Percentiles rank a stretch among this genome's conserved stretches.
Conservation (phyloP, 1,140 invertebrate species). For the Drosophila guanche region DNA sequence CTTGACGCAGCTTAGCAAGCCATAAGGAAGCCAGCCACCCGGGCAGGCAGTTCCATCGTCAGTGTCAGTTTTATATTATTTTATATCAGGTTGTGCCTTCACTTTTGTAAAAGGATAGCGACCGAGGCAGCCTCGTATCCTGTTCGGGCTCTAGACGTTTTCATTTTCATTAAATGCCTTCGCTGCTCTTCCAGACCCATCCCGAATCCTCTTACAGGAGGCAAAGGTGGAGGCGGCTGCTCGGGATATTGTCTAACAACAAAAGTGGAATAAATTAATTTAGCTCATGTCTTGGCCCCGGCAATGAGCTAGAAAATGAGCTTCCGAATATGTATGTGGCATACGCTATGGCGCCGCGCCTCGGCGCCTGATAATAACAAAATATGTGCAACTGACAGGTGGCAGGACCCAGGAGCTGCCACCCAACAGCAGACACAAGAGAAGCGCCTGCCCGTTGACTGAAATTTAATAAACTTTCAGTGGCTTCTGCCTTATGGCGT, state of each 20-base stretch:
- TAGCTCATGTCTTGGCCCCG: slow-evolving; percentile 67
- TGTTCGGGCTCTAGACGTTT: slow-evolving; percentile 66
- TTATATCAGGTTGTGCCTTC: slow-evolving; percentile 40
- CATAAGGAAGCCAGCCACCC: slow-evolving; percentile 20
- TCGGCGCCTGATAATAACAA: slow-evolving; percentile 71
- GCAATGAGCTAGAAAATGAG: slow-evolving; percentile 83
- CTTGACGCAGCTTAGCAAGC: slow-evolving; percentile 55
- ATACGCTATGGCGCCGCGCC: slow-evolving; percentile 34
- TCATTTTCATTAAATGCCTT: slow-evolving; percentile 80
- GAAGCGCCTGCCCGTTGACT: slow-evolving; percentile 33
- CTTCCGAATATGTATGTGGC: slow-evolving; percentile 64
- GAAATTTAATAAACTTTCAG: slow-evolving; percentile 66
- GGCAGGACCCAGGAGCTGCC: slow-evolving; percentile 23
- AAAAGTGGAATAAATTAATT: slow-evolving; percentile 83
- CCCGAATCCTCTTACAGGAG: slow-evolving; percentile 55
- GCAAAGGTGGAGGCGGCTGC: slow-evolving; percentile 20
- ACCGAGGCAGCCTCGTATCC: slow-evolving; percentile 13
- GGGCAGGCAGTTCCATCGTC: slow-evolving; percentile 5
- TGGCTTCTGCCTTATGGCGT: slow-evolving; percentile 20
- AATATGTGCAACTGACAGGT: slow-evolving; percentile 79
- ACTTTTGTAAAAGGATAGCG: slow-evolving; percentile 72
- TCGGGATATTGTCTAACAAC: slow-evolving; percentile 80
- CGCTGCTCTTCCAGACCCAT: slow-evolving; percentile 30
- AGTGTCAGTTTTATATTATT: slow-evolving; percentile 68
- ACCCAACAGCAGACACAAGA: neutral